Evolutionary conservation across 2,888 invertebrate species (phyloP), one percentile per base, ranked within the genome.

Genomic region (Noctua janthe): DNA sequence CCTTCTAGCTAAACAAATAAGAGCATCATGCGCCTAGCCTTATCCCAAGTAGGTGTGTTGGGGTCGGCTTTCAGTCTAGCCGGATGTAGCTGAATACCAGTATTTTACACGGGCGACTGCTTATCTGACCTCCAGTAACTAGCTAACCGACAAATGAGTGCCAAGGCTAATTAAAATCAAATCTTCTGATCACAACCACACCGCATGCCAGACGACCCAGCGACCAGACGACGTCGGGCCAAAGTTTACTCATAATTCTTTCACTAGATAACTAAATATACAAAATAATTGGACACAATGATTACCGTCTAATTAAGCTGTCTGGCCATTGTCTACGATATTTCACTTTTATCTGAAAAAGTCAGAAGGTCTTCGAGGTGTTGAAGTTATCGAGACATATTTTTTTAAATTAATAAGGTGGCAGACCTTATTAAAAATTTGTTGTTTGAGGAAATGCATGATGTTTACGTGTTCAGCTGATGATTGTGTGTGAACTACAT

Each of bases 251-350:
- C 51, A 86, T 59, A 39, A 66, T n/a, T 82, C 71, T 77, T 83
- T 47, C 56, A 69, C 69, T n/a, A 47, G 76, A 73, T 79, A 83
- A 69, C 15, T 49, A 78, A 51, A 8, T 49, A 73, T 73, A 73
- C 29, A 83, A 76, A 78, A 49, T 83, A 87, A 85, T 84, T 84
- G 80, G 76, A 62, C n/a, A 39, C 66, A 51, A 82, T 85, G 56
- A 71, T 39, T 11, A 15, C 17, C 43, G 4, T 64, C 59, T 84
- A 87, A 86, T 81, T 86, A 85, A 74, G 23, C n/a, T 15, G 85
- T 87, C 86, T 86, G 79, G 82, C 35, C 59, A 73, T 73, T 73
- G 88, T 86, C 86, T 86, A 67, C 74, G 17, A 71, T 66, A 80
- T 71, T 54, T 43, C 69, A 69, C 29, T 70, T 71, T 82, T 86